Conservation (phyloP, 2,797 vertebrate genomes). For the Neoniphon sammara region DNA sequence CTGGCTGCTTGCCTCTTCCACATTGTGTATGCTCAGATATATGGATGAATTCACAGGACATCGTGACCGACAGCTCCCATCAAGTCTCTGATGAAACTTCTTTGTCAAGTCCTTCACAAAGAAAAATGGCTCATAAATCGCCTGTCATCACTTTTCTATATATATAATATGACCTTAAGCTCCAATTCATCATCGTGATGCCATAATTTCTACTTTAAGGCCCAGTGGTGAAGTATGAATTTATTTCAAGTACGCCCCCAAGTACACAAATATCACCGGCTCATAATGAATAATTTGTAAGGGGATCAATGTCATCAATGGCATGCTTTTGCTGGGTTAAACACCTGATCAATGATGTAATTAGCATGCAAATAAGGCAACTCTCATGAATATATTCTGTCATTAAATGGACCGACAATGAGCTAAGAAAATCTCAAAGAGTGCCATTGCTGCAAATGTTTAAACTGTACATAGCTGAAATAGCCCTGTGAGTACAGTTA, state of each 20-base stretch:
- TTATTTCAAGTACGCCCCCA: neutral
- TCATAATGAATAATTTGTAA: conserved; percentile 49
- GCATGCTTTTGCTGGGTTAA: conserved; percentile 48
- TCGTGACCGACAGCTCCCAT: neutral
- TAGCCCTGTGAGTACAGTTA: neutral
- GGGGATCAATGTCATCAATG: conserved; percentile 43
- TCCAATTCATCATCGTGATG: conserved; percentile 17
- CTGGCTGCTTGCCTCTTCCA: conserved; percentile 10
- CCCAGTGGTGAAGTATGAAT: neutral
- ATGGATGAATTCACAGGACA: conserved; percentile 1
- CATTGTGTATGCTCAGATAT: neutral
- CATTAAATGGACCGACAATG: neutral
- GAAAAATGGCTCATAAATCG: neutral
- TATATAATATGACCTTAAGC: neutral
- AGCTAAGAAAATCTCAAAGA: conserved; percentile 61
- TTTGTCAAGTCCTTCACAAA: neutral
- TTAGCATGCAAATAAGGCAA: conserved; percentile 45
- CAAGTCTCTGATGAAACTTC: neutral
- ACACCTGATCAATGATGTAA: conserved; percentile 59
- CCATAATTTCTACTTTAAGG: conserved; percentile 2
- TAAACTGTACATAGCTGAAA: neutral
- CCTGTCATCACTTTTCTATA: neutral
- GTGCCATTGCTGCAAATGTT: neutral
- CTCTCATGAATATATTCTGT: neutral
- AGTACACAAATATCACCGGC: conserved; percentile 35